Evolutionary conservation across 1,140 invertebrate genomes (phyloP).

Genomic region (Linepithema humile): DNA sequence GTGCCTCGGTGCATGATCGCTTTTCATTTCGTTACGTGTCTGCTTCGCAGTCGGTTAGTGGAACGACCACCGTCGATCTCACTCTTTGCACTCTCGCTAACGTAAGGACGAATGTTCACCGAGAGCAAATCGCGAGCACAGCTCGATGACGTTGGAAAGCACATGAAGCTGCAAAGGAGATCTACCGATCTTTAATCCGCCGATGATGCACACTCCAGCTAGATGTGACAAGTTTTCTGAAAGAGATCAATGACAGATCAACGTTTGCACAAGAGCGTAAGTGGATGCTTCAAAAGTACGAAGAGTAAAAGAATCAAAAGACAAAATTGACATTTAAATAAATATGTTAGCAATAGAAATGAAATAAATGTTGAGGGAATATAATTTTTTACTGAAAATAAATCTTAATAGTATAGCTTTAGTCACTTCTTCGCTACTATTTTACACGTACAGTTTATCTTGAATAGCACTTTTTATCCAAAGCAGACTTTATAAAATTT

Average conservation of each 20-base stretch:
- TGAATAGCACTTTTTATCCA: not conserved
- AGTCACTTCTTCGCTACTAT: not conserved
- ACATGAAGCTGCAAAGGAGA: not conserved
- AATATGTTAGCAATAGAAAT: no score
- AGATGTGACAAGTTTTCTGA: not conserved
- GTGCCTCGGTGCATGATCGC: slow-evolving; percentile 34
- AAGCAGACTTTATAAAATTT: not conserved
- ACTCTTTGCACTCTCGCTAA: not conserved
- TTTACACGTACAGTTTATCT: not conserved
- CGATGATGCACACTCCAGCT: not conserved
- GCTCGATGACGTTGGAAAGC: slow-evolving; percentile 17
- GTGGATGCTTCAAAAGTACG: slow-evolving; percentile 9
- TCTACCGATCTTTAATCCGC: not conserved
- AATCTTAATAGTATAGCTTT: not conserved
- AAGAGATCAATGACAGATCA: slow-evolving; percentile 23
- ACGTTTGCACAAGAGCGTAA: slow-evolving; percentile 15
- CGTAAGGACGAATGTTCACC: not conserved
- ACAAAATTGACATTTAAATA: no score
- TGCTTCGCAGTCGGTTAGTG: slow-evolving; percentile 31
- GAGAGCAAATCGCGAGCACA: not conserved
- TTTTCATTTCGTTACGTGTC: slow-evolving; percentile 63
- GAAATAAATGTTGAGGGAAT: no score
- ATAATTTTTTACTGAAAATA: not conserved
- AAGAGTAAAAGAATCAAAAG: not conserved
- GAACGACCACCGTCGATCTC: not conserved